These are phyloP conservation scores for Arge pagana DNA, from an alignment of 2,888 invertebrate species.

Conservation along the genomic window DNA sequence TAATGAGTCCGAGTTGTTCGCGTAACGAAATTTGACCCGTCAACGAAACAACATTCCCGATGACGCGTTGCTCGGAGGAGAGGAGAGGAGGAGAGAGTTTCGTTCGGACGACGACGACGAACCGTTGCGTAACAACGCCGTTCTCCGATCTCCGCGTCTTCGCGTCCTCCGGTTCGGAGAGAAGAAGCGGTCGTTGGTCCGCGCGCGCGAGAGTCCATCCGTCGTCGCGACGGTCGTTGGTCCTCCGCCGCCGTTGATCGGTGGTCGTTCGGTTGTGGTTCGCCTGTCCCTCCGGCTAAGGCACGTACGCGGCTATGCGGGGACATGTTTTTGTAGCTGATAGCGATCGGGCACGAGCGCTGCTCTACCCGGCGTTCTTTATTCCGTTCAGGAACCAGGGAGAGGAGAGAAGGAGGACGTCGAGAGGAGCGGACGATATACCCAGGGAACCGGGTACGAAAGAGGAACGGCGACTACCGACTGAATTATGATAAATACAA, in stretches of 20 bases:
- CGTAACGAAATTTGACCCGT: background rate
- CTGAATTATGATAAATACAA: slow-evolving; percentile 52
- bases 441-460: slow-evolving; percentile 20
- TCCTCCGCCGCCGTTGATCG: no score
- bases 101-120: background rate
- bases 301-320: slow-evolving; percentile 26
- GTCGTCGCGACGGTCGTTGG: no score
- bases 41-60: background rate
- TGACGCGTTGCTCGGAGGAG: background rate
- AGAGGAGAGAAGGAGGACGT: slow-evolving; percentile 39
- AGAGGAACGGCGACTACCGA: slow-evolving; percentile 40
- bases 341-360: slow-evolving; percentile 47
- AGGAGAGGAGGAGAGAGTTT: background rate
- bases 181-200: background rate
- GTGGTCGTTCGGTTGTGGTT: slow-evolving; percentile 8
- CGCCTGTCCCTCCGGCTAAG: slow-evolving; percentile 23
- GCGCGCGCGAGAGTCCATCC: background rate
- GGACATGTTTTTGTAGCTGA: slow-evolving; percentile 44
- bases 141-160: slow-evolving; percentile 14
- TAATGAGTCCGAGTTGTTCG: no score
- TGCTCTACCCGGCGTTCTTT: slow-evolving; percentile 41
- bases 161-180: slow-evolving; percentile 1
- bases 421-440: background rate
- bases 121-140: slow-evolving; percentile 5
- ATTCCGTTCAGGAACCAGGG: slow-evolving; percentile 45